Evolutionary conservation across 2,797 vertebrate species (phyloP).

Genomic region (Characodon lateralis): DNA sequence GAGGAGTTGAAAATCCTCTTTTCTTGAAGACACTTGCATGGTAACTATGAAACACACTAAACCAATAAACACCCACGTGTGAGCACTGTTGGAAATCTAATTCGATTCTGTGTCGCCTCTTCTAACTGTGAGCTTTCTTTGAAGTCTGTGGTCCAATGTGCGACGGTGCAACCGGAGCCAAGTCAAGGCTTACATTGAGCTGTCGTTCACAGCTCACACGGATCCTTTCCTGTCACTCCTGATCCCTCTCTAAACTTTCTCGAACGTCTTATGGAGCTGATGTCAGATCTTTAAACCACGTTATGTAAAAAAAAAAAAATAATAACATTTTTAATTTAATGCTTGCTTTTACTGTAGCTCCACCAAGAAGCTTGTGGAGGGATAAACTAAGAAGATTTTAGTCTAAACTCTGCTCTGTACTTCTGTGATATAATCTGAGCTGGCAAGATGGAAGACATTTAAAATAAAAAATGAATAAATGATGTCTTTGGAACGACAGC

Average conservation of each 20-base stretch:
- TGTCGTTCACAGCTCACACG: conserved; percentile 31
- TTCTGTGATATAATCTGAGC: conserved; percentile 8
- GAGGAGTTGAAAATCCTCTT: conserved; percentile 35
- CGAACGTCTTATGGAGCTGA: conserved; percentile 20
- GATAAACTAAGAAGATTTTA: conserved; percentile 25
- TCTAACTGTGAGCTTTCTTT: conserved; percentile 47
- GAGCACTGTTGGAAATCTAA: conserved; percentile 56
- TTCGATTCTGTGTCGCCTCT: conserved; percentile 54
- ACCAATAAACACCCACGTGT: conserved; percentile 51
- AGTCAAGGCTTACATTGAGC: conserved; percentile 21
- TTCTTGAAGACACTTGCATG: conserved; percentile 45
- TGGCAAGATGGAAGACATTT: not conserved
- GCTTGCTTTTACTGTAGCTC: conserved; percentile 32
- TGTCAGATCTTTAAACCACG: conserved; percentile 50
- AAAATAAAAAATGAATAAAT: not conserved
- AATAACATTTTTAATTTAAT: conserved; percentile 36
- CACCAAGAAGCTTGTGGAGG: conserved; percentile 11
- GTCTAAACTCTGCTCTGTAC: conserved; percentile 22
- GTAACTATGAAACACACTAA: conserved; percentile 60
- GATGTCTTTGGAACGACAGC: not conserved
- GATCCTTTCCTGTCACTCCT: conserved; percentile 44
- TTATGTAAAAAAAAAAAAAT: conserved; percentile 17
- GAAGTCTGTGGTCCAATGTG: conserved; percentile 49
- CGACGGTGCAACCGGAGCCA: conserved; percentile 30
- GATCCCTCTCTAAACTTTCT: conserved; percentile 34